phyloP scores from a whole-genome alignment of 2,888 invertebrate genomes.

The Caenorhabditis doughertyi region DNA sequence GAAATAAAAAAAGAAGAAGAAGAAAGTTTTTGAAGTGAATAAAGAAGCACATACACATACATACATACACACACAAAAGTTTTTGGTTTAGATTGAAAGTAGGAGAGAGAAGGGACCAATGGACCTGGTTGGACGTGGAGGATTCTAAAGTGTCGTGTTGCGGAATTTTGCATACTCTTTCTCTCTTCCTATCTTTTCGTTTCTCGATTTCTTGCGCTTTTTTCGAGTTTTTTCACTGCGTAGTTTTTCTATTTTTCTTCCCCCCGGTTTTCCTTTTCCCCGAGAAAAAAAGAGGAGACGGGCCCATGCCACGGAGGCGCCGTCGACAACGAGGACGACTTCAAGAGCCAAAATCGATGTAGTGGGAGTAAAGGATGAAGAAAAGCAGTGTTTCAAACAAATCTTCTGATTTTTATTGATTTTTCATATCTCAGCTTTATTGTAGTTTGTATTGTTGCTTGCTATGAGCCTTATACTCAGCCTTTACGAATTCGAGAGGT shows the following conservation, averaged over 20 bases:
- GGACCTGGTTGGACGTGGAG: constrained; percentile 60
- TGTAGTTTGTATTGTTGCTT: too few species aligned
- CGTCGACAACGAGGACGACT: constrained; percentile 34
- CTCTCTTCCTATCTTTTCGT: constrained; percentile 50
- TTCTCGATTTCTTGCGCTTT: constrained; percentile 41
- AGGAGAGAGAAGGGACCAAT: constrained; percentile 50
- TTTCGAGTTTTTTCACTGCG: constrained; percentile 22
- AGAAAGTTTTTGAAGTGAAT: constrained; percentile 58
- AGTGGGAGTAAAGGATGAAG: constrained; percentile 5
- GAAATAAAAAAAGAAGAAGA: constrained; percentile 31
- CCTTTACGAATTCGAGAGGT: too few species aligned
- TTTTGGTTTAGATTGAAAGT: constrained; percentile 55
- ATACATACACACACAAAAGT: constrained; percentile 49
- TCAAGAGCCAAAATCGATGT: constrained; percentile 54
- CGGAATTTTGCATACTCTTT: constrained; percentile 64
- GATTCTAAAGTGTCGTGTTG: constrained; percentile 65
- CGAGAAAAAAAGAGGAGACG: constrained; percentile 36
- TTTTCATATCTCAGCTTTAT: neutral
- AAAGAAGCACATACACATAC: constrained; percentile 37
- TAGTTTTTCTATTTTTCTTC: constrained; percentile 49
- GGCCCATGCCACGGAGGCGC: constrained; percentile 8
- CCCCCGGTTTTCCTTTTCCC: constrained; percentile 24
- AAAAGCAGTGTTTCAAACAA: neutral
- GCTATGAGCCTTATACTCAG: too few species aligned
- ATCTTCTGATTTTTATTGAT: too few species aligned